Evolutionary conservation across 2,888 invertebrate species (phyloP).

Genomic region (Idaea straminata): DNA sequence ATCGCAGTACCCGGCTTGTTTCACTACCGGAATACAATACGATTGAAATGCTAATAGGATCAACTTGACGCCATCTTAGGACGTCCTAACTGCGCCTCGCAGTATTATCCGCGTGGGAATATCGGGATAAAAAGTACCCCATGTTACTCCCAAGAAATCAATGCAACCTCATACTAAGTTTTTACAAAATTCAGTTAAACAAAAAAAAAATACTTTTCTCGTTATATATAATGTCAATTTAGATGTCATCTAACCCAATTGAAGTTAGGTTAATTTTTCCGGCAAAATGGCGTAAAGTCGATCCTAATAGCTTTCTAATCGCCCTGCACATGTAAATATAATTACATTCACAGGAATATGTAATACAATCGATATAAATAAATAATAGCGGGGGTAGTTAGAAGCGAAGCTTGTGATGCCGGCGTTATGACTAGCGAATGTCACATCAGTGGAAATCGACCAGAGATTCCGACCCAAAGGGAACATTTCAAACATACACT

Average conservation of each 20-base stretch:
- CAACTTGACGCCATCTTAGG: neutral
- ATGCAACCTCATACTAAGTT: no score
- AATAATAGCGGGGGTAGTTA: constrained; percentile 15
- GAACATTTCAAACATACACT: constrained; percentile 34
- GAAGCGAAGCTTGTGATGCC: constrained; percentile 56
- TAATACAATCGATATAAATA: constrained; percentile 9
- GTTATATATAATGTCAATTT: no score
- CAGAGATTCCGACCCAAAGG: constrained; percentile 55
- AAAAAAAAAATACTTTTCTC: no score
- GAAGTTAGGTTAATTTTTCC: neutral
- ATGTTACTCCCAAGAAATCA: no score
- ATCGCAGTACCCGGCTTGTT: neutral
- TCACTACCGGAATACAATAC: neutral
- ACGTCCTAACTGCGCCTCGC: neutral
- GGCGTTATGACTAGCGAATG: constrained; percentile 72
- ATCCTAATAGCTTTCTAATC: neutral
- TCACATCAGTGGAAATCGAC: constrained; percentile 60
- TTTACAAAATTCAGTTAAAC: no score
- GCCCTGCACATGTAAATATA: neutral
- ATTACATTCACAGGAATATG: constrained; percentile 8
- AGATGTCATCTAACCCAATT: neutral
- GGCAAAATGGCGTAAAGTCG: neutral
- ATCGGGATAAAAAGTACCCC: no score
- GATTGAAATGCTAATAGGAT: neutral
- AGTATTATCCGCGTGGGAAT: neutral